A percentile compares a stretch with the other conserved stretches of the same genome.
Conservation (phyloP, 2,113 vertebrate species). For the Nerophis ophidion region DNA sequence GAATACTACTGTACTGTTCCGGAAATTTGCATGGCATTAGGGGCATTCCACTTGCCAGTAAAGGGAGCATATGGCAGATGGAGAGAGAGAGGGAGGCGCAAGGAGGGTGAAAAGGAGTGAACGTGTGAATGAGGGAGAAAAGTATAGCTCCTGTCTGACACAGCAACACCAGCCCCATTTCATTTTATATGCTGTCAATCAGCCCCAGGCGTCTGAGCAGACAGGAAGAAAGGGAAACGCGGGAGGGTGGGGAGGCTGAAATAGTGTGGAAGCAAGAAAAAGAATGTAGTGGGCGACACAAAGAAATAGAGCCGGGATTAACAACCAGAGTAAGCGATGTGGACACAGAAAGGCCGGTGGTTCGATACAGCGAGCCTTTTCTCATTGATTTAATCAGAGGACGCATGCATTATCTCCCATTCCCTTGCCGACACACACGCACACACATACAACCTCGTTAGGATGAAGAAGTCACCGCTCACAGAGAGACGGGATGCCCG, state of each 20-base stretch:
- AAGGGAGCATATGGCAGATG: conserved; percentile 30
- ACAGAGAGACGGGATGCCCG: conserved; percentile 18
- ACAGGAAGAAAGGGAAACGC: conserved; percentile 34
- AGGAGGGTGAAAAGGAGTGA: conserved; percentile 36
- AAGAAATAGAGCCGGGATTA: conserved; percentile 51
- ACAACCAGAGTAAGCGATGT: conserved; percentile 52
- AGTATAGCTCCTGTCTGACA: conserved; percentile 50
- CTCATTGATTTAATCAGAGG: conserved; percentile 43
- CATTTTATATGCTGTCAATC: conserved; percentile 69
- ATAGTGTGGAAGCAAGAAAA: conserved; percentile 34
- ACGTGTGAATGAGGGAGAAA: conserved; percentile 41
- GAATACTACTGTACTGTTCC: not conserved
- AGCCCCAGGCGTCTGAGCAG: conserved; percentile 50
- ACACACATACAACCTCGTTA: conserved; percentile 6
- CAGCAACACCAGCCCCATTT: conserved; percentile 54
- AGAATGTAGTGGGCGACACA: conserved; percentile 30
- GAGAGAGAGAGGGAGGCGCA: conserved; percentile 23
- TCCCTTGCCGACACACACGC: conserved; percentile 29
- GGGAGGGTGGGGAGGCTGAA: conserved; percentile 24
- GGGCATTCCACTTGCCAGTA: conserved; percentile 15
- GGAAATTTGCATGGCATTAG: not conserved
- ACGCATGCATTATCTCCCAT: conserved; percentile 20
- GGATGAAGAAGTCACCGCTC: conserved; percentile 34
- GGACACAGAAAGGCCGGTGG: conserved; percentile 39
- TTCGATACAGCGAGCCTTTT: conserved; percentile 39